Evolutionary conservation across 2,113 vertebrate genomes (phyloP).

Genomic region (Myiozetetes cayanensis): DNA sequence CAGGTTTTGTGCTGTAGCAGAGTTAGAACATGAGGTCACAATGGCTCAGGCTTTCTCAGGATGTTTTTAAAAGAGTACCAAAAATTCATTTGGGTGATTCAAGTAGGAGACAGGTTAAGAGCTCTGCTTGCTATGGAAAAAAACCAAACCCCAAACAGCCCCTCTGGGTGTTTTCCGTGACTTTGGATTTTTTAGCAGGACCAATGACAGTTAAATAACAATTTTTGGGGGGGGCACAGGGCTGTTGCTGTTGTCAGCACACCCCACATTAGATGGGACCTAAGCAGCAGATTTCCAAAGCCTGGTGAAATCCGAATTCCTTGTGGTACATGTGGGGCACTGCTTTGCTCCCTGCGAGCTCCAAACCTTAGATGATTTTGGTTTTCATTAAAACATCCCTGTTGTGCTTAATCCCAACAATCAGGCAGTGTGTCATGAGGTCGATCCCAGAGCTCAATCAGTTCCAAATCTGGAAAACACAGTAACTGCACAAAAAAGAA

Average conservation of each 20-base stretch:
- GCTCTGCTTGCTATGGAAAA: background rate
- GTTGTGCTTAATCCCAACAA: background rate
- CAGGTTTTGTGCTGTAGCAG: background rate
- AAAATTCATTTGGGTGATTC: background rate
- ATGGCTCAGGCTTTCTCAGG: background rate
- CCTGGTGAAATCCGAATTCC: background rate
- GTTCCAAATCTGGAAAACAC: constrained; percentile 43
- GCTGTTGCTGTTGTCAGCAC: background rate
- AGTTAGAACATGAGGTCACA: background rate
- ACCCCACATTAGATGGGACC: fast-evolving
- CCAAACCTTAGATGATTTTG: background rate
- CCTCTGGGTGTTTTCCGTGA: background rate
- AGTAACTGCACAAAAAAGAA: background rate
- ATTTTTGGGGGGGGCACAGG: background rate
- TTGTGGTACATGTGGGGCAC: background rate
- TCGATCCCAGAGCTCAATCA: background rate
- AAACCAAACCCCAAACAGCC: background rate
- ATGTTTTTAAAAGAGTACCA: background rate
- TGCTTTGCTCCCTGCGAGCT: background rate
- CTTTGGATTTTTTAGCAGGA: background rate
- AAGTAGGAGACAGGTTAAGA: background rate
- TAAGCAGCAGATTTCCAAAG: background rate
- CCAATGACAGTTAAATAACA: background rate
- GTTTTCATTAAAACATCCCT: background rate
- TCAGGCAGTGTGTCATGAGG: constrained; percentile 14